Percentiles rank a stretch among this genome's conserved stretches.
Evolutionary conservation across 1,140 invertebrate species (phyloP).

Genomic region (Aphidius ervi): DNA sequence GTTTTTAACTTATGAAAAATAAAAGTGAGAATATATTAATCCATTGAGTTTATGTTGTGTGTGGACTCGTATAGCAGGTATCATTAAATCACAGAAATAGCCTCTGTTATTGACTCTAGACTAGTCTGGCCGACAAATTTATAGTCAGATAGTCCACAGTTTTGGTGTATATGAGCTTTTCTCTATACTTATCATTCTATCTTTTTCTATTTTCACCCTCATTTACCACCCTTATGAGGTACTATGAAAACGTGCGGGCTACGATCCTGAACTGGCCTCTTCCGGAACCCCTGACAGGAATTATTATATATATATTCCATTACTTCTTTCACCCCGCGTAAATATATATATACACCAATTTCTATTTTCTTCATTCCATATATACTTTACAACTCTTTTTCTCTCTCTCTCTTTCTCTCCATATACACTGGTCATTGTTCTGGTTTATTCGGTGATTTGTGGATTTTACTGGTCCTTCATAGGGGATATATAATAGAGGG

Average conservation of each 20-base stretch:
- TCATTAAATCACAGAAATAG: conserved; percentile 54
- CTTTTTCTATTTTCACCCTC: conserved; percentile 23
- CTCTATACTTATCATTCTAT: conserved; percentile 29
- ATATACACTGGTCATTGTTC: conserved; percentile 43
- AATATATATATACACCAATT: no score
- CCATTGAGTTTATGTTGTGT: no score
- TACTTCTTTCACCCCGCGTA: neutral
- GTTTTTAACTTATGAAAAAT: no score
- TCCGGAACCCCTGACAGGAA: conserved; percentile 25
- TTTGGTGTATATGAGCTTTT: conserved; percentile 35
- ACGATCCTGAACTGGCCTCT: conserved; percentile 24
- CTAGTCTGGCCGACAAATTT: conserved; percentile 45
- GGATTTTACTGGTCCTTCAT: conserved; percentile 41
- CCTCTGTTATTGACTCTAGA: conserved; percentile 52
- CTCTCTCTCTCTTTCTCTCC: conserved; percentile 27
- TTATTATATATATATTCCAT: conserved; percentile 8
- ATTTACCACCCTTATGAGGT: conserved; percentile 3
- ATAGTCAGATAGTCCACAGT: conserved; percentile 44
- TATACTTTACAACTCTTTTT: conserved; percentile 9
- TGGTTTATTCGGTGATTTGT: conserved; percentile 54
- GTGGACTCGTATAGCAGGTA: conserved; percentile 32
- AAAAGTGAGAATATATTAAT: no score
- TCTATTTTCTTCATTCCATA: no score
- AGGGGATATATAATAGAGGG: no score
- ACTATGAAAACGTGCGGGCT: conserved; percentile 2